Percentiles rank a stretch among this genome's conserved stretches.
Conservation (phyloP, 1,140 invertebrate species). For the Wasmannia auropunctata region DNA sequence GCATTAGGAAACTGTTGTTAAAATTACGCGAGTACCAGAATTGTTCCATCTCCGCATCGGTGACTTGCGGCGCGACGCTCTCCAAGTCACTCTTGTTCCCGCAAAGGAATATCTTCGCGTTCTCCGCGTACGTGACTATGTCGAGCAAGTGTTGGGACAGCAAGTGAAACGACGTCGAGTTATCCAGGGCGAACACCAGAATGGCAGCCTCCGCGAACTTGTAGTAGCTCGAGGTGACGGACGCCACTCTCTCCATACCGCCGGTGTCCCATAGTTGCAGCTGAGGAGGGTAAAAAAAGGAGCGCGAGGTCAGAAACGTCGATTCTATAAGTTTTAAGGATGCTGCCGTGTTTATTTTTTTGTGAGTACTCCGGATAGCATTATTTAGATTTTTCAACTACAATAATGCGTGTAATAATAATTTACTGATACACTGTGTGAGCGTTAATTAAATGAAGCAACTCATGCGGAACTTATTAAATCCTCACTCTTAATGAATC, state of each 20-base stretch:
- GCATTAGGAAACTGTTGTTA: background rate
- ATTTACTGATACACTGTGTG: background rate
- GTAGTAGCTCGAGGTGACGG: conserved; percentile 97
- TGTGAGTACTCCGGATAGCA: background rate
- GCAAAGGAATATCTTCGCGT: conserved; percentile 96
- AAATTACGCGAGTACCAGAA: conserved; percentile 89
- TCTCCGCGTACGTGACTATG: conserved; percentile 96
- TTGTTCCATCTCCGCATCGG: conserved; percentile 94
- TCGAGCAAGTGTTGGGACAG: conserved; percentile 95
- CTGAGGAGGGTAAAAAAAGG: conserved; percentile 85
- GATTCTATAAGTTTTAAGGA: background rate
- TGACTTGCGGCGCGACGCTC: conserved; percentile 90
- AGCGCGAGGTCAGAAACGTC: conserved; percentile 13
- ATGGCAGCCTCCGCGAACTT: conserved; percentile 97
- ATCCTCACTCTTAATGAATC: background rate
- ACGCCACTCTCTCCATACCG: conserved; percentile 96
- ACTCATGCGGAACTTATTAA: background rate
- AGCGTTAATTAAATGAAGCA: background rate
- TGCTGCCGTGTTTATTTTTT: background rate
- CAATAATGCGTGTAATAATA: no score
- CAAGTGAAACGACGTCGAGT: conserved; percentile 96
- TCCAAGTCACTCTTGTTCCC: conserved; percentile 95
- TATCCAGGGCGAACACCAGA: conserved; percentile 95
- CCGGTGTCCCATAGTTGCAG: conserved; percentile 97
- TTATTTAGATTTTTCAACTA: background rate